Conservation (phyloP, 1,140 invertebrate species). For the Cotesia typhae region DNA sequence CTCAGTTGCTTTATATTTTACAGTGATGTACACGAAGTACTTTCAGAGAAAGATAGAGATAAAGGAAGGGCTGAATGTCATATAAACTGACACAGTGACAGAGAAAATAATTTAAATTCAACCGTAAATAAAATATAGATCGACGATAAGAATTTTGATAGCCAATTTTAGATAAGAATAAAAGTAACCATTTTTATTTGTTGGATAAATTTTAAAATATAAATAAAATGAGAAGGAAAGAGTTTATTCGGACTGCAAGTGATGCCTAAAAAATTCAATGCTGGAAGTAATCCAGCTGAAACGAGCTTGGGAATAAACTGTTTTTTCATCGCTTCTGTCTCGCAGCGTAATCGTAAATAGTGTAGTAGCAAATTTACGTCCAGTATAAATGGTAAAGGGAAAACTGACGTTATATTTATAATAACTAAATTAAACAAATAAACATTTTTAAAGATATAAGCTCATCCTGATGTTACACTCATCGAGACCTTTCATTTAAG, state of each 20-base stretch:
- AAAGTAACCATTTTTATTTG: not conserved
- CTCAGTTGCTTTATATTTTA: not conserved
- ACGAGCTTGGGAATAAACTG: conserved; percentile 10
- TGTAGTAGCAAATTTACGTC: not conserved
- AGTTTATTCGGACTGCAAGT: not conserved
- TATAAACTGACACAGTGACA: not conserved
- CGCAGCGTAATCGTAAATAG: conserved; percentile 11
- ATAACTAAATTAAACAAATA: not conserved
- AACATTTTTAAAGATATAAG: no score
- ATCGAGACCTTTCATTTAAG: no score
- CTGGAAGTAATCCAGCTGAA: conserved; percentile 7
- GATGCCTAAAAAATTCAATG: conserved; percentile 12
- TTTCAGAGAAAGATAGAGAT: no score
- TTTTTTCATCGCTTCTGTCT: conserved; percentile 3
- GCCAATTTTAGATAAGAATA: not conserved
- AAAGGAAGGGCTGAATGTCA: not conserved
- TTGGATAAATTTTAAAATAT: not conserved
- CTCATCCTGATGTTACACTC: no score
- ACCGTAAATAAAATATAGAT: conserved; percentile 6
- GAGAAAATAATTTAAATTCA: conserved; percentile 1
- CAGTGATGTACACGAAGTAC: no score
- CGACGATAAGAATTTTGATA: not conserved
- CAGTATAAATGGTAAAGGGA: not conserved
- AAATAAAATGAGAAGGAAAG: not conserved
- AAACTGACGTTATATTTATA: no score